Evolutionary conservation across 2,113 vertebrate species (phyloP).

Genomic region (Coracopsis vasa): DNA sequence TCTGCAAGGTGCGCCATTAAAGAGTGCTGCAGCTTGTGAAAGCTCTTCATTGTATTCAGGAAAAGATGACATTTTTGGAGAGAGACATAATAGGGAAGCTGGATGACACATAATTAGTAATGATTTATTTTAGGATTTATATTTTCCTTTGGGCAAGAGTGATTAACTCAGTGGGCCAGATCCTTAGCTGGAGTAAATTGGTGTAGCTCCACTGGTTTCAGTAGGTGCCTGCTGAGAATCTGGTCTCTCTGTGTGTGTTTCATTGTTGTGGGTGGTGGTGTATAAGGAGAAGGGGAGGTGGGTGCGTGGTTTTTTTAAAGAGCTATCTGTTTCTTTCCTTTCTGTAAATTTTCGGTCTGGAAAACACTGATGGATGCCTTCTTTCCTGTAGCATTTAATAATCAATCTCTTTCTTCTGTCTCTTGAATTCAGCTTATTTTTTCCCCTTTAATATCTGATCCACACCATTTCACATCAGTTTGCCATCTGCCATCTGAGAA

Average conservation of each 20-base stretch:
- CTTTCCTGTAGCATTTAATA: constrained; percentile 65
- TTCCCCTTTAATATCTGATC: constrained; percentile 70
- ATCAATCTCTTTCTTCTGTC: constrained; percentile 74
- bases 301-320: not conserved
- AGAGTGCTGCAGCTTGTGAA: constrained; percentile 29
- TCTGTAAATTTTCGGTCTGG: constrained; percentile 37
- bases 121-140: constrained; percentile 25
- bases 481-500: constrained; percentile 76
- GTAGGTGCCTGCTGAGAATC: not conserved
- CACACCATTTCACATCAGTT: constrained; percentile 77
- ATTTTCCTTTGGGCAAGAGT: not conserved
- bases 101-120: constrained; percentile 30
- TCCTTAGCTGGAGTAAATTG: not conserved
- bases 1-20: constrained; percentile 33
- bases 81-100: constrained; percentile 1
- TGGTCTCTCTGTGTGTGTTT: not conserved
- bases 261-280: not conserved
- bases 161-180: not conserved
- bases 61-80: constrained; percentile 45
- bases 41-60: constrained; percentile 41
- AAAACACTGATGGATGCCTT: constrained; percentile 33
- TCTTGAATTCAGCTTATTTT: constrained; percentile 77
- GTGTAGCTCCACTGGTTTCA: not conserved
- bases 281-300: not conserved
- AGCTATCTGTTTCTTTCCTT: constrained; percentile 31